phyloP scores from a whole-genome alignment of 1,140 invertebrate species.

The Neodiprion virginianus region DNA sequence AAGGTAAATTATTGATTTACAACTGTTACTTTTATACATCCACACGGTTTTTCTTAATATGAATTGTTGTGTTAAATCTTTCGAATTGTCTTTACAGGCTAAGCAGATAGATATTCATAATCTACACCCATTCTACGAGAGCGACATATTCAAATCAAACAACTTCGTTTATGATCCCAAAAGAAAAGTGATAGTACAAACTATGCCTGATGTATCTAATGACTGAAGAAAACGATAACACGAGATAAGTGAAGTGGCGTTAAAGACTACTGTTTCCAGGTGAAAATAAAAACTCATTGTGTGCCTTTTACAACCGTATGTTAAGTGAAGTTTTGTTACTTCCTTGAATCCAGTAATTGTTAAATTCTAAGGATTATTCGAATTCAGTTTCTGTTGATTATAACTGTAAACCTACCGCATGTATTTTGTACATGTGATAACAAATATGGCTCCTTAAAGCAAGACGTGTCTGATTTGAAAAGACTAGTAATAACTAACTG shows the following conservation, averaged over 20 bases:
- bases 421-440: no score
- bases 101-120: constrained; percentile 92
- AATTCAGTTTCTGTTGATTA: no score
- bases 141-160: constrained; percentile 89
- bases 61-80: not conserved
- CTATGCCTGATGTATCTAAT: constrained; percentile 66
- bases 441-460: no score
- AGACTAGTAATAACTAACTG: no score
- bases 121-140: constrained; percentile 91
- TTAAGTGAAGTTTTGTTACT: no score
- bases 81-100: constrained; percentile 69
- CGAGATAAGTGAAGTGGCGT: no score
- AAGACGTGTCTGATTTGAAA: no score
- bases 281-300: not conserved
- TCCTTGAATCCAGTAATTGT: no score
- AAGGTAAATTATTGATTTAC: constrained; percentile 64
- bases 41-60: constrained; percentile 15
- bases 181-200: constrained; percentile 86
- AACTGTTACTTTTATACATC: constrained; percentile 25
- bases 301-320: not conserved
- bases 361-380: no score
- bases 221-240: constrained; percentile 31
- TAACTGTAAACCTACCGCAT: no score
- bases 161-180: constrained; percentile 87
- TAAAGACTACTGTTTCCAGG: no score